A percentile compares a stretch with the other conserved stretches of the same genome.
These are phyloP conservation scores for Otus sunia DNA, from an alignment of 2,113 vertebrate species.

Conservation along the genomic window DNA sequence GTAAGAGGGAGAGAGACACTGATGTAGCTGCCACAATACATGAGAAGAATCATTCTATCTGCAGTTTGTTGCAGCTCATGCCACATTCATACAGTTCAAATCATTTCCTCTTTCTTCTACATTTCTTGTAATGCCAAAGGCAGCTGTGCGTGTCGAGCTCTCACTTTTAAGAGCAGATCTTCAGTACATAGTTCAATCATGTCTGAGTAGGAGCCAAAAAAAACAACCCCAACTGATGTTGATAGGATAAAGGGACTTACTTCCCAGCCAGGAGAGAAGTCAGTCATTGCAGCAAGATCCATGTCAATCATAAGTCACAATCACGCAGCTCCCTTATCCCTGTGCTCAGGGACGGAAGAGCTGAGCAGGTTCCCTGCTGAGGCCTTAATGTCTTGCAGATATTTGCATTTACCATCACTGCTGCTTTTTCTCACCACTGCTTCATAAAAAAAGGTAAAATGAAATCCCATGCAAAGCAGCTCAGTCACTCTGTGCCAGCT, in stretches of 20 bases:
- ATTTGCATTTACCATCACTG: slow-evolving; percentile 15
- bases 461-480: slow-evolving; percentile 14
- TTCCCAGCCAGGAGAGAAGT: not conserved
- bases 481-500: not conserved
- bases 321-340: not conserved
- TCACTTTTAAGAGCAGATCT: not conserved
- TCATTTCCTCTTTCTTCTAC: slow-evolving; percentile 4
- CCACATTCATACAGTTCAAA: not conserved
- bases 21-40: not conserved
- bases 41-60: not conserved
- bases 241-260: not conserved
- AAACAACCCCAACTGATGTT: rapidly evolving
- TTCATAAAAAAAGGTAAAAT: not conserved
- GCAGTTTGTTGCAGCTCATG: not conserved
- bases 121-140: not conserved
- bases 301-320: not conserved
- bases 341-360: not conserved
- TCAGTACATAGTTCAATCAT: not conserved
- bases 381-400: not conserved
- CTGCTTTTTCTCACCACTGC: not conserved
- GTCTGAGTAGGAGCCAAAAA: not conserved
- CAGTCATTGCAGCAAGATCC: not conserved
- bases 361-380: not conserved
- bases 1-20: not conserved
- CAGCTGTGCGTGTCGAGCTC: not conserved